phyloP scores from a whole-genome alignment of 2,113 vertebrate species.

The Amphiprion ocellaris region DNA sequence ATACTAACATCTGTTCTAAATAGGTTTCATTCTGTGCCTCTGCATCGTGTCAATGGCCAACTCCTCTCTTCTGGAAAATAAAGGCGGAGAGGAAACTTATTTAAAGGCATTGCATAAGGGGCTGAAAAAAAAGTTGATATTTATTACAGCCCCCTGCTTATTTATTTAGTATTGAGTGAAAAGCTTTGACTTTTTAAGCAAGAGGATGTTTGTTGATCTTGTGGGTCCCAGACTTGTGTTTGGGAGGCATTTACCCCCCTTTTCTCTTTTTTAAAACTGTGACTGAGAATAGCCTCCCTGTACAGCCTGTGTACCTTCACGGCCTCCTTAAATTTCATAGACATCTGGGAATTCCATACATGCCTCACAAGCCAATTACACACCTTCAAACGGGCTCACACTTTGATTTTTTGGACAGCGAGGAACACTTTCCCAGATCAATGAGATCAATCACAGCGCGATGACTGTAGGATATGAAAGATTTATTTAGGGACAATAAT shows the following conservation, averaged over 20 bases:
- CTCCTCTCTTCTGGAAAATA: slow-evolving; percentile 62
- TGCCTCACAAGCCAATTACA: slow-evolving; percentile 94
- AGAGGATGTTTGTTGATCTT: slow-evolving; percentile 15
- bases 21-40: slow-evolving; percentile 92
- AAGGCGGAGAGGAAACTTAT: slow-evolving; percentile 54
- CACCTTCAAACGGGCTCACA: slow-evolving; percentile 93
- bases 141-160: neutral
- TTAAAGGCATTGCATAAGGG: slow-evolving; percentile 37
- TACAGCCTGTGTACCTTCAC: slow-evolving; percentile 79
- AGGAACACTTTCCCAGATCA: slow-evolving; percentile 82
- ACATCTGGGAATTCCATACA: slow-evolving; percentile 97
- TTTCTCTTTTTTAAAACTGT: neutral
- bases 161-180: slow-evolving; percentile 17
- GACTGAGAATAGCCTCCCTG: slow-evolving; percentile 43
- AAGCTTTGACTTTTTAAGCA: neutral
- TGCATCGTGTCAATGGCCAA: slow-evolving; percentile 89
- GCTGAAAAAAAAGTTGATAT: neutral
- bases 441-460: slow-evolving; percentile 56
- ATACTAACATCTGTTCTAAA: slow-evolving; percentile 94
- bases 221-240: slow-evolving; percentile 13
- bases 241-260: neutral
- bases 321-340: slow-evolving; percentile 93
- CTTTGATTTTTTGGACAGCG: slow-evolving; percentile 86
- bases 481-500: slow-evolving; percentile 57
- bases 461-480: slow-evolving; percentile 22